Base-by-base conservation (phyloP, 2,113 vertebrate species). In the Tachysurus vachellii region DNA sequence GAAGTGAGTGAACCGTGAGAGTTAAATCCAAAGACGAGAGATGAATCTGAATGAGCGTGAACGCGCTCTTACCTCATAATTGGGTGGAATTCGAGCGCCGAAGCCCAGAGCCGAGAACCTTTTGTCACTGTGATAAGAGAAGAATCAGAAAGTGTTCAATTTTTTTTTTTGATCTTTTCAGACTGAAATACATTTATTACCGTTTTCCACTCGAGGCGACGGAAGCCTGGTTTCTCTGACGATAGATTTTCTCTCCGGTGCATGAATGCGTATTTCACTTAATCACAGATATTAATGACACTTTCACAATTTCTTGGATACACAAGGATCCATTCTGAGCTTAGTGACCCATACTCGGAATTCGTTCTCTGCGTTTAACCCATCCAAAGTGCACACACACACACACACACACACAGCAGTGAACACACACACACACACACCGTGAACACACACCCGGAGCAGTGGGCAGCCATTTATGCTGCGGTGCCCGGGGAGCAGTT, bases 51-150 rank as follows among this genome's bases (percentile, higher is more conserved):
- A 77, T 76, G 59, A 88, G 59, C 4, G 10, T 9, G 71, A 21
- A 56, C 47, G 28, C 61, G 36, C 93, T 83, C 85, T 88, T 92
- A 98, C 97, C 96, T 98, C 97, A 0, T 98, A 99, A 89, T 99
- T 98, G 82, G 98, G 98, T 82, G 98, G 97, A 87, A 99, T 99
- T 93, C 96, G 95, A 9, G 98, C 98, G 56, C 98, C 97, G 82
- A 99, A 99, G 79, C 97, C 98, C 95, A 99, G 91, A 88, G 98
- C 98, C 0, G 98, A 99, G 94, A 99, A 99, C 75, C 96, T 96
- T 95, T 97, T 99, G 91, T 99, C 97, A 0, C 98, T 99, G 93
- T 88, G 92, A 95, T 17, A 82, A 85, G 91, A 89, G 68, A 91
- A 92, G 82, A n/a, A 89, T 31, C 26, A 71, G 3, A 79, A 36